These are phyloP conservation scores for Tympanuchus pallidicinctus DNA, from an alignment of 2,113 vertebrate species.

Conservation along the genomic window DNA sequence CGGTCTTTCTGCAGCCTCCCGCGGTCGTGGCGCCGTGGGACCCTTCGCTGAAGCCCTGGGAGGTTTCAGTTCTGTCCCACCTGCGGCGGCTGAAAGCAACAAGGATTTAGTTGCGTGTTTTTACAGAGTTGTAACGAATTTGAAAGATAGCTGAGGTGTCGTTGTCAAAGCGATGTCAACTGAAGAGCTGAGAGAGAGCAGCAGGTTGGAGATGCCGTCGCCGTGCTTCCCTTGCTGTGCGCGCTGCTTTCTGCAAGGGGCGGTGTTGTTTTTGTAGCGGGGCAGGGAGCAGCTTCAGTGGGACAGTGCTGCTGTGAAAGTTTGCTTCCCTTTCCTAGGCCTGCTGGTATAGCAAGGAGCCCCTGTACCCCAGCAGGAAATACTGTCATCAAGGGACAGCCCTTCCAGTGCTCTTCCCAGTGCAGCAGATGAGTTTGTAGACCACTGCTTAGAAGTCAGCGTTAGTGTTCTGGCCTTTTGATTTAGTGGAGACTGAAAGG, in stretches of 20 bases:
- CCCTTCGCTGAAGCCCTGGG: neutral
- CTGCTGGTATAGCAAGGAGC: neutral
- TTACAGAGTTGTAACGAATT: no score
- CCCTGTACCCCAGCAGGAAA: neutral
- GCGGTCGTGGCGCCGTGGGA: no score
- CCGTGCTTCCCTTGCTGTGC: fast-evolving
- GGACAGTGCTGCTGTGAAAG: neutral
- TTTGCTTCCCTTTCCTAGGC: neutral
- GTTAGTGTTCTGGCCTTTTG: neutral
- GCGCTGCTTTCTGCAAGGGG: fast-evolving
- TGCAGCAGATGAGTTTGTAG: neutral
- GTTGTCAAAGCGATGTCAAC: fast-evolving
- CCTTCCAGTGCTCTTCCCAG: neutral
- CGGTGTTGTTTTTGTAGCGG: fast-evolving
- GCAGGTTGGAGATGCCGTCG: neutral
- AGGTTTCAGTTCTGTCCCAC: fast-evolving
- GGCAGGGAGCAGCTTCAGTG: fast-evolving
- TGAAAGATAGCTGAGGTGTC: fast-evolving
- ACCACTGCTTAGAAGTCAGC: neutral
- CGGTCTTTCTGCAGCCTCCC: no score
- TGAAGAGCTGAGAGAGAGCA: neutral
- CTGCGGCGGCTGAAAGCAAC: fast-evolving
- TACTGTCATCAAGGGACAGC: fast-evolving
- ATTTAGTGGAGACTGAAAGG: neutral
- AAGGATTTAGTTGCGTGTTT: fast-evolving